Percentiles rank a stretch among this genome's conserved stretches.
Evolutionary conservation across 2,888 invertebrate genomes (phyloP).

Genomic region (Cabera pusaria): DNA sequence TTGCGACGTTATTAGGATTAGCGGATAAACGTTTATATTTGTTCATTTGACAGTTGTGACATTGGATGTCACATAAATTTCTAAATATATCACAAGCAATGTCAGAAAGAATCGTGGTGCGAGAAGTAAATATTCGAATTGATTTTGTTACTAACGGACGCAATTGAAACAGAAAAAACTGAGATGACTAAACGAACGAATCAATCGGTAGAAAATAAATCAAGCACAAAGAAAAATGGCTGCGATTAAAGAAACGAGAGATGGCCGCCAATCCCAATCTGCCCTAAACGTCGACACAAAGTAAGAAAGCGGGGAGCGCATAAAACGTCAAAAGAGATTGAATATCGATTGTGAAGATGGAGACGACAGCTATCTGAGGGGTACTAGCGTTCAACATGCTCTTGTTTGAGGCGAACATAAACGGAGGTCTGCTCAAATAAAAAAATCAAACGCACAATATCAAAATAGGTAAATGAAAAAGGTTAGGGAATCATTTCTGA

Average conservation of each 20-base stretch:
- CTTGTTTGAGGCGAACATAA: constrained; percentile 8
- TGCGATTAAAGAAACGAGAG: constrained; percentile 55
- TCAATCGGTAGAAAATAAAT: constrained; percentile 16
- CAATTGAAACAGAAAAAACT: constrained; percentile 14
- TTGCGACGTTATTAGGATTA: constrained; percentile 14
- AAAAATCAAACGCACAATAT: too few species aligned
- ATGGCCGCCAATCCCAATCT: constrained; percentile 61
- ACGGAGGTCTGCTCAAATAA: too few species aligned
- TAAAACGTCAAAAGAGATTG: constrained; percentile 80
- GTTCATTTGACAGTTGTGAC: constrained; percentile 26
- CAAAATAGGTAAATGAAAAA: too few species aligned
- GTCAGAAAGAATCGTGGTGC: too few species aligned
- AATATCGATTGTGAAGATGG: constrained; percentile 79
- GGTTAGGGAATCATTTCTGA: too few species aligned
- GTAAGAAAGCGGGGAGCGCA: constrained; percentile 74
- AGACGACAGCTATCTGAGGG: constrained; percentile 69
- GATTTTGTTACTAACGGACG: too few species aligned
- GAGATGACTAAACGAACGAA: constrained; percentile 13
- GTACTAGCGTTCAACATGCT: constrained; percentile 15
- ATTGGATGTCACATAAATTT: constrained; percentile 21
- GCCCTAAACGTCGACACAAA: constrained; percentile 73
- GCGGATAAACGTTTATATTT: constrained; percentile 19
- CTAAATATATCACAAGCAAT: too few species aligned
- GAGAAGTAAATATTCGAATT: too few species aligned
- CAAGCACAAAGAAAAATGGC: constrained; percentile 43